phyloP scores from a whole-genome alignment of 2,797 vertebrate genomes.

The Halcyon badia region DNA sequence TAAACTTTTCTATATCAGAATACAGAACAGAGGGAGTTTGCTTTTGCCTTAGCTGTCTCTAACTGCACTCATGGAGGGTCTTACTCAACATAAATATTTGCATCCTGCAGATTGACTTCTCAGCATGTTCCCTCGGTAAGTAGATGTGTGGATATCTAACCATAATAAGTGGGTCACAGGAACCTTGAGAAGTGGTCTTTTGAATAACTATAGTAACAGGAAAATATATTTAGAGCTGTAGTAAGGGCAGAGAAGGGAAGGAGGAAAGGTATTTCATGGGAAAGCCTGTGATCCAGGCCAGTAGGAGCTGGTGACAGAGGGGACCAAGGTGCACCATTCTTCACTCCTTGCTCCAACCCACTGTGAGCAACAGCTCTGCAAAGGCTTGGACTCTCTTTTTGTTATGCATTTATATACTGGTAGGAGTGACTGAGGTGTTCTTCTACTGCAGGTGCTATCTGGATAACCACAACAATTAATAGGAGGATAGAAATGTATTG shows the following conservation, averaged over 20 bases:
- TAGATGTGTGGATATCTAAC: neutral
- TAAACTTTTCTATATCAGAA: conserved; percentile 10
- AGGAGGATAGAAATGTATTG: neutral
- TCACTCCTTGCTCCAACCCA: neutral
- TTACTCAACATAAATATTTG: neutral
- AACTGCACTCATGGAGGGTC: neutral
- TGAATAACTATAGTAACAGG: neutral
- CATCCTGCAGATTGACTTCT: neutral
- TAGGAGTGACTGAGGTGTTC: neutral
- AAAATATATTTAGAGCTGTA: neutral
- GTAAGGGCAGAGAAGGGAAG: neutral
- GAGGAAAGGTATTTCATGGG: neutral
- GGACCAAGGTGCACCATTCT: neutral
- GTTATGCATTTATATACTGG: neutral
- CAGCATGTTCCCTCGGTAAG: neutral
- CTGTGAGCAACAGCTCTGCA: neutral
- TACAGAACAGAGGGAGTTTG: neutral
- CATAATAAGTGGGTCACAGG: neutral
- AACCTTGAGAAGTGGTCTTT: neutral
- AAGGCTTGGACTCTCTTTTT: neutral
- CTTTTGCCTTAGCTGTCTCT: conserved; percentile 1
- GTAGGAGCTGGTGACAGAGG: neutral
- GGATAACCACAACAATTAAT: neutral
- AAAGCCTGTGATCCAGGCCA: neutral
- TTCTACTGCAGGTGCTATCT: neutral